Conservation (phyloP, 2,797 vertebrate species). For the Ara ararauna region DNA sequence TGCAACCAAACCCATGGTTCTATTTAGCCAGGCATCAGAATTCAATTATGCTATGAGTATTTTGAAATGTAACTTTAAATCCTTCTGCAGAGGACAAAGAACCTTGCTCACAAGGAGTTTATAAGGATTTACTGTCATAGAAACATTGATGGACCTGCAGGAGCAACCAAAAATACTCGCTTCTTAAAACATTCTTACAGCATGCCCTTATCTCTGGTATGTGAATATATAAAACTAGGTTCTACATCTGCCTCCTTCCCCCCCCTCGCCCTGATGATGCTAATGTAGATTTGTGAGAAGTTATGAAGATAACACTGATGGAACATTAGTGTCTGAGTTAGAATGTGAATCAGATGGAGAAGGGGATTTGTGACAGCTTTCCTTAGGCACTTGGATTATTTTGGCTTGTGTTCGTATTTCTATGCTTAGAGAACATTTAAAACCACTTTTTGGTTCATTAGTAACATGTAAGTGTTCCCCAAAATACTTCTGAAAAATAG, state of each 20-base stretch:
- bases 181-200: not conserved
- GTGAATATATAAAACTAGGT: not conserved
- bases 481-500: not conserved
- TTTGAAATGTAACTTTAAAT: not conserved
- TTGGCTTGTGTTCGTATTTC: not conserved
- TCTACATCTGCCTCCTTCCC: not conserved
- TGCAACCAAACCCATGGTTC: not conserved
- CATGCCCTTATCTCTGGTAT: not conserved
- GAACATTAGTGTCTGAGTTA: not conserved
- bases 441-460: not conserved
- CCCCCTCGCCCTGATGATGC: rapidly evolving
- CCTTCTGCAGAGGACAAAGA: not conserved
- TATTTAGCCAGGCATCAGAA: not conserved
- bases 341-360: not conserved
- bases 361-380: not conserved
- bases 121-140: not conserved
- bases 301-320: not conserved
- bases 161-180: not conserved
- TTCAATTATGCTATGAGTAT: not conserved
- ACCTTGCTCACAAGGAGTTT: not conserved
- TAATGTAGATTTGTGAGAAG: not conserved
- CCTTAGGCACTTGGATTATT: not conserved
- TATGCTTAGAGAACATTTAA: not conserved
- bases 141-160: not conserved
- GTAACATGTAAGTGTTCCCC: not conserved